Evolutionary conservation across 2,888 invertebrate genomes (phyloP).

Genomic region (Cordilura impudica): DNA sequence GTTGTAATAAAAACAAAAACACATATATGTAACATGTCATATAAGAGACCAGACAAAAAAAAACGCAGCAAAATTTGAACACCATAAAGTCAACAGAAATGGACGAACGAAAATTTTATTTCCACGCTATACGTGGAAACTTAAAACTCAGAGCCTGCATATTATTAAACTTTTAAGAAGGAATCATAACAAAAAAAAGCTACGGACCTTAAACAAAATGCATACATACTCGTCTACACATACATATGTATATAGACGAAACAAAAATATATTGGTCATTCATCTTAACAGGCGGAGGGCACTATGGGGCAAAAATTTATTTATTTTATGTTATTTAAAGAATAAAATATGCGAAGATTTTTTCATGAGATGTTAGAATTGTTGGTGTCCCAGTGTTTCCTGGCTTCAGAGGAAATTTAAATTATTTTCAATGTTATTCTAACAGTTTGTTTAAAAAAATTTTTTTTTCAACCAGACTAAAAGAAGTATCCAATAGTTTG

Average conservation of each 20-base stretch:
- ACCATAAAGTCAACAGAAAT: conserved; percentile 18
- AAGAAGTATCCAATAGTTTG: no score
- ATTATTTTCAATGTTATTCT: no score
- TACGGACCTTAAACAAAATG: neutral
- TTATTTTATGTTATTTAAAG: no score
- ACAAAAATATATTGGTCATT: conserved; percentile 26
- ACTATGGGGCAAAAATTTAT: neutral
- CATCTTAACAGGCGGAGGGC: neutral
- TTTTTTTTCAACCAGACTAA: no score
- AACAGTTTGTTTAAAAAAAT: no score
- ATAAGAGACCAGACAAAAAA: conserved; percentile 28
- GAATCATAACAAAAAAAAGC: conserved; percentile 40
- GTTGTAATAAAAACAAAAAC: conserved; percentile 11
- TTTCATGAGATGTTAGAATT: no score
- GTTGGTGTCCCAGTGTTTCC: no score
- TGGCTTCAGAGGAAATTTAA: no score
- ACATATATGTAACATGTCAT: conserved; percentile 54
- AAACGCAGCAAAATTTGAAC: conserved; percentile 27
- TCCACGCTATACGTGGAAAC: neutral
- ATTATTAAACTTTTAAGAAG: conserved; percentile 20
- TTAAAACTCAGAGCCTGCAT: conserved; percentile 42
- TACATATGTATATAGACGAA: neutral
- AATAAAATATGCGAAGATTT: no score
- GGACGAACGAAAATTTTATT: neutral
- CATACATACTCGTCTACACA: neutral